These are phyloP conservation scores for Oryzaephilus surinamensis DNA, from an alignment of 1,140 invertebrate species.

Conservation along the genomic window DNA sequence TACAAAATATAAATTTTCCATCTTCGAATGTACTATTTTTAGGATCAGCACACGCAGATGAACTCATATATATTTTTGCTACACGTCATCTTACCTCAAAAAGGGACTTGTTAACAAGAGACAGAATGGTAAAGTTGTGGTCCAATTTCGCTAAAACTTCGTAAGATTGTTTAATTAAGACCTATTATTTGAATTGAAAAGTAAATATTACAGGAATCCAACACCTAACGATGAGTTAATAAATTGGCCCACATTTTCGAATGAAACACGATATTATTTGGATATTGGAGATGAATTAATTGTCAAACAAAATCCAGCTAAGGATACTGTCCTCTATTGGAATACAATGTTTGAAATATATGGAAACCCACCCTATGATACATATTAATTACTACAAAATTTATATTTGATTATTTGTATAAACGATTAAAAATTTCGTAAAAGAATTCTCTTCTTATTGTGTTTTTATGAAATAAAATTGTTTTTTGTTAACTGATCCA, in stretches of 20 bases:
- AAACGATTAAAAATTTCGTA: no score
- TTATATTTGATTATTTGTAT: no score
- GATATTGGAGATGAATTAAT: slow-evolving; percentile 6
- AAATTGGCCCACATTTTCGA: slow-evolving; percentile 4
- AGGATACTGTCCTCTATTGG: slow-evolving; percentile 7
- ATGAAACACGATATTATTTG: slow-evolving; percentile 8
- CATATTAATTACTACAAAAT: slow-evolving; percentile 14
- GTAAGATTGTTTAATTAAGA: no score
- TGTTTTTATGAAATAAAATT: no score
- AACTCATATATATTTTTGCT: slow-evolving; percentile 8
- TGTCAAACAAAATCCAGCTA: neutral
- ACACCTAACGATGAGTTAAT: slow-evolving; percentile 5
- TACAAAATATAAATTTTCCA: neutral
- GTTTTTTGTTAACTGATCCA: no score
- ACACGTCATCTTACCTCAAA: neutral
- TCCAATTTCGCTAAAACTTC: slow-evolving; percentile 16
- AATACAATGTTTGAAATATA: slow-evolving; percentile 3
- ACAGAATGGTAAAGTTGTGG: slow-evolving; percentile 10
- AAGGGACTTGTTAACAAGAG: slow-evolving; percentile 1
- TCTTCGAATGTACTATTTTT: neutral
- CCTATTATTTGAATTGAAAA: no score
- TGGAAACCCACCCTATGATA: slow-evolving; percentile 14
- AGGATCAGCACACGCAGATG: slow-evolving; percentile 11
- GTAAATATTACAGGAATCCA: slow-evolving; percentile 12
- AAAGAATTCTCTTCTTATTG: no score